Evolutionary conservation across 2,888 invertebrate species (phyloP).

Genomic region (Dyspetes luteomarginatus): DNA sequence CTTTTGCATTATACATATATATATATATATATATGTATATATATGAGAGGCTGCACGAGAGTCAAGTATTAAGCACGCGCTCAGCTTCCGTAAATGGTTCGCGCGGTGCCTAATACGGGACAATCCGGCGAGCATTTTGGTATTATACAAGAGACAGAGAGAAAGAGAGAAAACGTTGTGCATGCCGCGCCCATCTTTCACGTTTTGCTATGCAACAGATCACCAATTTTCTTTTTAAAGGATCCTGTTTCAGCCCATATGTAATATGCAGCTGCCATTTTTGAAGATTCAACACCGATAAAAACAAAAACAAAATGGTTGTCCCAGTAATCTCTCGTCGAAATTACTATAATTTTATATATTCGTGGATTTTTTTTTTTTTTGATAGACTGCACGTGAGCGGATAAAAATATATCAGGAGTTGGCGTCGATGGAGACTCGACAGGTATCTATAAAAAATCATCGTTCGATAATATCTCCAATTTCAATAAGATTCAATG

Average conservation of each 20-base stretch:
- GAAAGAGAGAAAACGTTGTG: conserved; percentile 28
- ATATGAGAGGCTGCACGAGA: background rate
- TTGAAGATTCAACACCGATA: background rate
- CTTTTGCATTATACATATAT: conserved; percentile 10
- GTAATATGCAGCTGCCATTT: background rate
- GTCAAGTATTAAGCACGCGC: conserved; percentile 44
- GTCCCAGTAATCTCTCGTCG: background rate
- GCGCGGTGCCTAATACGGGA: conserved; percentile 76
- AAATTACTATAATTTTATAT: background rate
- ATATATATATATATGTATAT: conserved; percentile 28
- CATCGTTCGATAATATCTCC: conserved; percentile 32
- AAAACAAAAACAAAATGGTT: background rate
- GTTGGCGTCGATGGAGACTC: conserved; percentile 1
- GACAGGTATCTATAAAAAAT: background rate
- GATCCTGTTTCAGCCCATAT: background rate
- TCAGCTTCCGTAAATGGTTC: conserved; percentile 71
- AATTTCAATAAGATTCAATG: conserved; percentile 51
- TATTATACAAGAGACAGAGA: conserved; percentile 47
- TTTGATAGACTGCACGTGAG: conserved; percentile 14
- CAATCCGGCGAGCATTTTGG: conserved; percentile 73
- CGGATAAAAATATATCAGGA: conserved; percentile 19
- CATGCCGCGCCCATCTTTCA: conserved; percentile 62
- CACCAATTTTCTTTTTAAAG: conserved; percentile 23
- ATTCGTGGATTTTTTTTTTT: background rate
- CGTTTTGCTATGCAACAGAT: conserved; percentile 38